phyloP scores from a whole-genome alignment of 2,888 invertebrate species.

The Spodoptera exigua region DNA sequence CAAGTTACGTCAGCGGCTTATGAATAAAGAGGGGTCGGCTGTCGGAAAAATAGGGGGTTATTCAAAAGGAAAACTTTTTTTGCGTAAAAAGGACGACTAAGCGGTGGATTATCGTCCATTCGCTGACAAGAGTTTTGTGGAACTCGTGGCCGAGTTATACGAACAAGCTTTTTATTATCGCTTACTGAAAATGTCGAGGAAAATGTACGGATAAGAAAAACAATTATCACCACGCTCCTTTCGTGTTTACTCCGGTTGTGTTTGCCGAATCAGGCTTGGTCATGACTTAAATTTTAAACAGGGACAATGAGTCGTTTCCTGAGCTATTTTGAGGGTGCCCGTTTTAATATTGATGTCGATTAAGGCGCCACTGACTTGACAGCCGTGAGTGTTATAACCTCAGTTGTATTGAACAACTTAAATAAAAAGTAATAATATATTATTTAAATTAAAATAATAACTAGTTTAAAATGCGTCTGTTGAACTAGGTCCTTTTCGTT shows the following conservation, averaged over 20 bases:
- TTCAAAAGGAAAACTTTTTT: conserved; percentile 84
- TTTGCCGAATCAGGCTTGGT: conserved; percentile 48
- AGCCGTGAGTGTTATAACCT: conserved; percentile 1
- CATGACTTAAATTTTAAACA: conserved; percentile 65
- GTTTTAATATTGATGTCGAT: conserved; percentile 54
- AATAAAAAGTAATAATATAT: conserved; percentile 19
- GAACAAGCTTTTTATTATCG: conserved; percentile 80
- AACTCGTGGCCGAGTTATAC: conserved; percentile 72
- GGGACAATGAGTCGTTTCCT: conserved; percentile 59
- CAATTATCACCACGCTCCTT: conserved; percentile 67
- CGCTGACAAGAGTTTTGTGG: conserved; percentile 84
- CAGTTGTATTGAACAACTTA: conserved; percentile 19
- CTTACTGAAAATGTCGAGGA: conserved; percentile 66
- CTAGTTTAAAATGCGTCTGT: too few relatives aligned
- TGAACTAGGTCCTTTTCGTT: conserved; percentile 8
- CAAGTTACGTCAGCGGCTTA: conserved; percentile 86
- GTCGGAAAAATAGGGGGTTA: conserved; percentile 82
- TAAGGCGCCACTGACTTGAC: conserved; percentile 34
- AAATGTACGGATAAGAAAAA: conserved; percentile 70
- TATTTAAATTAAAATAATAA: conserved; percentile 1
- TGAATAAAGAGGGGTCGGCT: conserved; percentile 86
- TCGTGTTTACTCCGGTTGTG: conserved; percentile 54
- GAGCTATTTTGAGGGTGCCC: conserved; percentile 44
- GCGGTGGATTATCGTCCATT: conserved; percentile 83
- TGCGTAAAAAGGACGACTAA: conserved; percentile 81